A percentile compares a stretch with the other conserved stretches of the same genome.
Evolutionary conservation across 2,113 vertebrate species (phyloP).

Genomic region (Coptodon rendalli): DNA sequence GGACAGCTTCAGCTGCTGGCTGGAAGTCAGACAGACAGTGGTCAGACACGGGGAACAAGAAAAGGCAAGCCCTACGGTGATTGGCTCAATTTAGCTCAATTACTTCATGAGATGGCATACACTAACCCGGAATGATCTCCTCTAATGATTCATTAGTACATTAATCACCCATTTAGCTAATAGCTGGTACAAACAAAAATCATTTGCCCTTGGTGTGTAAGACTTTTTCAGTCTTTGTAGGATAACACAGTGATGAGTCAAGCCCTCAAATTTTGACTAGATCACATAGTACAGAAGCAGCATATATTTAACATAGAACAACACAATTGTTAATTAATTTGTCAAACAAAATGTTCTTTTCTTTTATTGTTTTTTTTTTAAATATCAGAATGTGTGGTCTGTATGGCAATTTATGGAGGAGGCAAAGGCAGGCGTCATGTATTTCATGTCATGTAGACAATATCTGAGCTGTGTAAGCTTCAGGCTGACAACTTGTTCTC

Average conservation of each 20-base stretch:
- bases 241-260: neutral
- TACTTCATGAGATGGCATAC: conserved; percentile 38
- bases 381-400: conserved; percentile 10
- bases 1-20: neutral
- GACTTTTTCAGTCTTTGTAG: neutral
- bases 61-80: conserved; percentile 20
- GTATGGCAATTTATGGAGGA: neutral
- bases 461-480: conserved; percentile 33
- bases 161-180: conserved; percentile 57
- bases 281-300: neutral
- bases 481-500: conserved; percentile 52
- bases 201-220: conserved; percentile 6
- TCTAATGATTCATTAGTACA: conserved; percentile 57
- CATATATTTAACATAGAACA: neutral
- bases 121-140: conserved; percentile 28
- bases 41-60: neutral
- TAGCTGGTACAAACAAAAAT: conserved; percentile 31
- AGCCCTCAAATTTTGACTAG: neutral
- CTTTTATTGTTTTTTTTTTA: neutral
- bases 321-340: conserved; percentile 1
- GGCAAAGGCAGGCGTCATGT: conserved; percentile 28
- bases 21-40: conserved; percentile 18
- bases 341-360: neutral
- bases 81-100: conserved; percentile 55
- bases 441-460: conserved; percentile 53